Conservation (phyloP, 1,140 invertebrate species). For the Platyura marginata region DNA sequence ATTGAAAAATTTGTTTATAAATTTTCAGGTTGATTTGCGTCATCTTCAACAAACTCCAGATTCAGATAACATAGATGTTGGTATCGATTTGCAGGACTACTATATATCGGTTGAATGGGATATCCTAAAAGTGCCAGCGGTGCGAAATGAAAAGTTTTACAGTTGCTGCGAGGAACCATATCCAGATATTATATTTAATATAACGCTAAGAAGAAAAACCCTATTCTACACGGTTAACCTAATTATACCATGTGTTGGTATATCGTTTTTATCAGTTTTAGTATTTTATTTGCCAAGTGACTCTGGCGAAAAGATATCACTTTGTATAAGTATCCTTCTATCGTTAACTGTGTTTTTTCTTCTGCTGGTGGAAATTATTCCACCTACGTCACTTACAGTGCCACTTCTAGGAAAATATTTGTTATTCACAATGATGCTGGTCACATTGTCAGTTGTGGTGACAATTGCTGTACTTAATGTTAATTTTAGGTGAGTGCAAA, state of each 20-base stretch:
- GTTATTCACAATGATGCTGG: constrained; percentile 97
- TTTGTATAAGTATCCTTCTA: constrained; percentile 95
- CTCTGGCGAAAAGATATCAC: constrained; percentile 92
- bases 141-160: constrained; percentile 76
- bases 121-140: constrained; percentile 75
- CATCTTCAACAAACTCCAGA: constrained; percentile 65
- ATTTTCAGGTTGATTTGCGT: constrained; percentile 79
- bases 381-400: constrained; percentile 95
- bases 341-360: constrained; percentile 98
- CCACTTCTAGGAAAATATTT: constrained; percentile 96
- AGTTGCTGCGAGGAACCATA: constrained; percentile 82
- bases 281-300: constrained; percentile 98
- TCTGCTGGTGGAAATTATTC: constrained; percentile 93
- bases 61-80: constrained; percentile 65
- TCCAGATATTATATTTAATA: constrained; percentile 94
- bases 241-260: constrained; percentile 90
- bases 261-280: constrained; percentile 91
- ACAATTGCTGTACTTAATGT: constrained; percentile 97
- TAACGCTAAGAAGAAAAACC: constrained; percentile 88
- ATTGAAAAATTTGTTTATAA: no score
- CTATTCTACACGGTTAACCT: constrained; percentile 95
- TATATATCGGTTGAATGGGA: constrained; percentile 98
- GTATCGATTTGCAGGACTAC: constrained; percentile 84
- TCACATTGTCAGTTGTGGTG: constrained; percentile 92
- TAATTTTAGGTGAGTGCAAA: constrained; percentile 59